Base-by-base conservation (phyloP, 2,797 vertebrate species). In the Thaleichthys pacificus region DNA sequence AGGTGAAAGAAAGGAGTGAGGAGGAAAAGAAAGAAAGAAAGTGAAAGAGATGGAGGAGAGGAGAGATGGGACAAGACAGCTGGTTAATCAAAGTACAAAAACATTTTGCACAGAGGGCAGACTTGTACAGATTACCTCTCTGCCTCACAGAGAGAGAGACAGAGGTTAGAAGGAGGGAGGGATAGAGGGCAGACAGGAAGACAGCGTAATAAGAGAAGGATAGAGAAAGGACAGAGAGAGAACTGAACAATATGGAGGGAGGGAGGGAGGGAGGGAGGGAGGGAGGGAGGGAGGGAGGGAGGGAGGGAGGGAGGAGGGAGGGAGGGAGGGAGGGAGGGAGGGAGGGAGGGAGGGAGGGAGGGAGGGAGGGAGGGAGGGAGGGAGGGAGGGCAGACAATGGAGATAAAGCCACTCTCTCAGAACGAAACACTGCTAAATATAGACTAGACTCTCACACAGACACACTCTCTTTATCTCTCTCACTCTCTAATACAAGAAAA, bases 341-440 rank as follows among this genome's bases (percentile, higher is more conserved):
- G 19, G 63, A 42, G 11, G 35, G 63, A 42, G 21, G 35, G 42
- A 56, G 1, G 14, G 61, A 66, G 30, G 11, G 47, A 15, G 14
- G 35, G 21, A 8, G 8, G 19, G 63, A 42, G 11, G 35, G 63
- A 42, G 21, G 35, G 42, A 56, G 1, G 14, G 61, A 66, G 30
- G 28, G 47, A 15, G 14, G 35, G 21, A 8, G 8, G 19, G 63
- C n/a, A n/a, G n/a, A n/a, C n/a, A n/a, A n/a, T n/a, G 14, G 61
- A 66, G 30, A 64, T 38, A 32, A 8, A 70, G 30, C 51, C 19
- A n/a, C 51, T 54, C 51, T 54, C 51, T 56, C 51, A n/a, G 51
- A 56, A 56, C 1, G n/a, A 4, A 56, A 56, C 51, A 56, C 19
- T n/a, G 51, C 51, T 56, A 56, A 56, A 56, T n/a, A 56, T 56